Base-by-base conservation (phyloP, 2,797 vertebrate genomes). In the Acridotheres tristis region DNA sequence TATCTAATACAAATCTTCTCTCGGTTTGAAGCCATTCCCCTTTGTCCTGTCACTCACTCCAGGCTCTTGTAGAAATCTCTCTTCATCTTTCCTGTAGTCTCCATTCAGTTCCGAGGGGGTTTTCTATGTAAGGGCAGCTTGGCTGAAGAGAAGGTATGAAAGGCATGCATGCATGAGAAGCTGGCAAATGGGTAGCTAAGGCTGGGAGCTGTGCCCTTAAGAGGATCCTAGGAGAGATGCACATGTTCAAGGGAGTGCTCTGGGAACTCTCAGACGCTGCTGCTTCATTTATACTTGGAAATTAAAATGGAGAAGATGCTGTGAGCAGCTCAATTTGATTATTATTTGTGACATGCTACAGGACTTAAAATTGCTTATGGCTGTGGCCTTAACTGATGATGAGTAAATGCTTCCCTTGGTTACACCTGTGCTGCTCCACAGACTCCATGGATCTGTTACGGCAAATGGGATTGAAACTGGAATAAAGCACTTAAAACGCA, bases 251-350 rank as follows among this genome's bases (percentile, higher is more conserved):
- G 66, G 54, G 61, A 75, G 22, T 73, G n/a, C 58, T 71, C 72
- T 85, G 85, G 72, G 73, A 94, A 61, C 69, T 65, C 53, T 38
- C 89, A 66, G 30, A 5, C 9, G 68, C 53, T 50, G 34, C 65
- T 85, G 85, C 73, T 92, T 89, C 85, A 66, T 96, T 96, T 94
- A 57, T 80, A 88, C 76, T 68, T 88, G 76, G 34, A 86, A 86
- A 93, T 91, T 84, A 88, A 94, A 94, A 93, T 42, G 69, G 85
- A 72, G 65, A 65, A 84, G 73, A 42, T 61, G 54, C 40, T 61
- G 42, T 66, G 66, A 93, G 43, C 79, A 58, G 62, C 62, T 89
- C 53, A 38, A 38, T 83, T 43, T 30, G 45, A 88, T 87, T 83
- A 85, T 72, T 43, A 69, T 91, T 91, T 84, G 73, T 86, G 69